Percentiles rank a stretch among this genome's conserved stretches.
Evolutionary conservation across 2,113 vertebrate species (phyloP).

Genomic region (Bagarius yarrelli): DNA sequence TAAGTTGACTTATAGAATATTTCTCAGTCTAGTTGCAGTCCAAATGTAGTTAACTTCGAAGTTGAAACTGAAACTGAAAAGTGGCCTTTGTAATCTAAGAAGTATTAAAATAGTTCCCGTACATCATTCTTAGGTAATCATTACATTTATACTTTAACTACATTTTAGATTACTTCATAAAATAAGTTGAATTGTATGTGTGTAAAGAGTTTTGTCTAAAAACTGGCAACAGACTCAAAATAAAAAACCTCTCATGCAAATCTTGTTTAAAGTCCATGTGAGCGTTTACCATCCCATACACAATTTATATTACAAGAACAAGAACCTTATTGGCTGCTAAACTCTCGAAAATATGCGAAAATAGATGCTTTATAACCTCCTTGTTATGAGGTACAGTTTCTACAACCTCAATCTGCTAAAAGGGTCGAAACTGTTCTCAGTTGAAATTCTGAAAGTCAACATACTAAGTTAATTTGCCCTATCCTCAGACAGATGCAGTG

Average conservation of each 20-base stretch:
- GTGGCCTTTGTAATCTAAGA: too few species aligned
- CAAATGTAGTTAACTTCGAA: too few species aligned
- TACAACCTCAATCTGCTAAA: background rate
- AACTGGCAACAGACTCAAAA: background rate
- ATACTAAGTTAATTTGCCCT: background rate
- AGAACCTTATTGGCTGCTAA: background rate
- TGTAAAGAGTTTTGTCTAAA: background rate
- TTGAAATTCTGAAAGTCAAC: conserved; percentile 47
- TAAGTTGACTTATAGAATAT: too few species aligned
- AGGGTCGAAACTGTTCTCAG: conserved; percentile 68
- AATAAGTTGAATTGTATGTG: too few species aligned
- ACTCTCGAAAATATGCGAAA: too few species aligned
- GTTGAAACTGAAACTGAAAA: too few species aligned
- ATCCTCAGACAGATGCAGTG: background rate
- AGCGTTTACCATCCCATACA: background rate
- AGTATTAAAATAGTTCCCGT: too few species aligned
- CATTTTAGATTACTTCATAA: too few species aligned
- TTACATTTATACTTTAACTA: too few species aligned
- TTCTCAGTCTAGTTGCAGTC: too few species aligned
- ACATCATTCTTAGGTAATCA: too few species aligned
- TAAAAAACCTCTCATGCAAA: background rate
- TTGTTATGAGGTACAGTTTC: background rate
- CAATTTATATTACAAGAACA: background rate
- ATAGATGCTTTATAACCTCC: background rate
- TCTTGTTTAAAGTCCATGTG: background rate